Conservation (phyloP, 2,113 vertebrate species). For the Phyllostomus hastatus region DNA sequence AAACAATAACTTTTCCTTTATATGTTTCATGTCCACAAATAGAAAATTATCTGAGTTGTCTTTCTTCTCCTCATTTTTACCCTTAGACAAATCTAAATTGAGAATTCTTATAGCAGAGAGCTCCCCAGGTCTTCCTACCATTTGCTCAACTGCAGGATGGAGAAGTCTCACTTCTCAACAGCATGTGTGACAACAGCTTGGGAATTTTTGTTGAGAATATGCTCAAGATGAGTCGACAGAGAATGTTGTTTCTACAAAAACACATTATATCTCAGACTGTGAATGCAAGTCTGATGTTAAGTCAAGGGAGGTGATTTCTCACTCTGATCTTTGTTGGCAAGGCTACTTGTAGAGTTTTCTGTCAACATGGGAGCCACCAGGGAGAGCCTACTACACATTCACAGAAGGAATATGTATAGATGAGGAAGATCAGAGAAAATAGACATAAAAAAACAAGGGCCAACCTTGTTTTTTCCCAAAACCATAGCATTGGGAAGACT, state of each 20-base stretch:
- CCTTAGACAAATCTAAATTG: background rate
- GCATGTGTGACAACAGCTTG: conserved; percentile 53
- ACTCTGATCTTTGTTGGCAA: conserved; percentile 48
- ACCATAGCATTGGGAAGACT: background rate
- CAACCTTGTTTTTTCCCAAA: background rate
- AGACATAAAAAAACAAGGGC: background rate
- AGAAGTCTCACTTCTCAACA: background rate
- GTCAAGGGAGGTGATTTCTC: conserved; percentile 33
- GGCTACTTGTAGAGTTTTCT: conserved; percentile 17
- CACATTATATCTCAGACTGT: conserved; percentile 49
- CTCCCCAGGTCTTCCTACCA: background rate
- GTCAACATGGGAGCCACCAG: conserved; percentile 27
- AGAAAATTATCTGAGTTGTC: background rate
- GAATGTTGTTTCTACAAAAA: conserved; percentile 49
- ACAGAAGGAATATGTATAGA: background rate
- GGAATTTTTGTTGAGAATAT: conserved; percentile 50
- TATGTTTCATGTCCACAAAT: background rate
- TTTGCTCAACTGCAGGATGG: conserved; percentile 1
- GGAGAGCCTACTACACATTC: background rate
- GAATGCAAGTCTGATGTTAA: background rate
- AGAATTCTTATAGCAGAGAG: background rate
- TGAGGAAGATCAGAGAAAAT: background rate
- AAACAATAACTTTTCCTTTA: background rate
- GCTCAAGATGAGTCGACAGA: conserved; percentile 55
- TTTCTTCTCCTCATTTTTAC: background rate